These are phyloP conservation scores for Musca vetustissima DNA, from an alignment of 1,140 invertebrate species.

Conservation along the genomic window DNA sequence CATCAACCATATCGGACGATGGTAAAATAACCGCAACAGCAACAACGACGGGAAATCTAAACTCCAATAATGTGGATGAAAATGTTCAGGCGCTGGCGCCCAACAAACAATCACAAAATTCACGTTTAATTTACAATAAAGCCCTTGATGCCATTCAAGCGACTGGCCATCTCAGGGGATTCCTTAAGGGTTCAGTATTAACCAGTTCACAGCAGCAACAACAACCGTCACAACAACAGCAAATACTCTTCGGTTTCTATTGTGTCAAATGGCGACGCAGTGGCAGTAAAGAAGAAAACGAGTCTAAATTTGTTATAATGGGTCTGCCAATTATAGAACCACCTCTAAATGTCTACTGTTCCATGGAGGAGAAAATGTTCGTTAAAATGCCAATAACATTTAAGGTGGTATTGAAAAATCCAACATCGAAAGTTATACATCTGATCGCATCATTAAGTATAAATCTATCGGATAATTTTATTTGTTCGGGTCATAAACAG, in stretches of 20 bases:
- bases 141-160: slow-evolving; percentile 47
- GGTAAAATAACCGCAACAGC: slow-evolving; percentile 31
- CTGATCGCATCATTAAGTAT: slow-evolving; percentile 47
- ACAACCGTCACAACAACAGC: slow-evolving; percentile 19
- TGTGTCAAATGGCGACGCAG: slow-evolving; percentile 51
- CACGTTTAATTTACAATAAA: slow-evolving; percentile 48
- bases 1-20: slow-evolving; percentile 41
- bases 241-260: slow-evolving; percentile 44
- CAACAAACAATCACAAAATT: slow-evolving; percentile 28
- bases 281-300: slow-evolving; percentile 49
- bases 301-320: slow-evolving; percentile 52
- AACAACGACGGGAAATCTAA: slow-evolving; percentile 1
- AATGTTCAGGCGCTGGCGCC: not conserved
- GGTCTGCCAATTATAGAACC: slow-evolving; percentile 49
- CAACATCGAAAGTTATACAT: slow-evolving; percentile 46
- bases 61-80: slow-evolving; percentile 1
- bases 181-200: slow-evolving; percentile 43
- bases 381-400: slow-evolving; percentile 54
- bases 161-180: slow-evolving; percentile 49
- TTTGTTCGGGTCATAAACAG: slow-evolving; percentile 54
- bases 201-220: slow-evolving; percentile 28
- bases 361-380: slow-evolving; percentile 55
- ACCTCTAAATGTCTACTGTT: slow-evolving; percentile 53
- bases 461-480: slow-evolving; percentile 54
- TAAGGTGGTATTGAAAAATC: slow-evolving; percentile 51